Conservation (phyloP, 2,113 vertebrate genomes). For the Podiceps cristatus region DNA sequence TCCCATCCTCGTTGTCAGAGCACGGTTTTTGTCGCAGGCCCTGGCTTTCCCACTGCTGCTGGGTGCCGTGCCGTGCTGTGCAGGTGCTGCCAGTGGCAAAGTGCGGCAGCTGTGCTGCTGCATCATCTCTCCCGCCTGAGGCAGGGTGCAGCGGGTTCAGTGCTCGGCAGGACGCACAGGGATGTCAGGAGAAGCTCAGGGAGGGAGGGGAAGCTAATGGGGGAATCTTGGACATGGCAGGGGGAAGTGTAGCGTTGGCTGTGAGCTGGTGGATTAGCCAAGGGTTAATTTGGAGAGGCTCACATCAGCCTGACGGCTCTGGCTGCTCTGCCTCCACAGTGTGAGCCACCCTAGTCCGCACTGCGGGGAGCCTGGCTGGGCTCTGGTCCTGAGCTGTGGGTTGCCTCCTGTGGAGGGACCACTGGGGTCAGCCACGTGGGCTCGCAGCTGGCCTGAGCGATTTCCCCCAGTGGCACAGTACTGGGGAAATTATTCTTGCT, state of each 20-base stretch:
- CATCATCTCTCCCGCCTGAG: too few species aligned
- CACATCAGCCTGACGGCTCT: neutral
- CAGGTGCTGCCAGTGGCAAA: too few species aligned
- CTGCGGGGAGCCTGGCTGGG: neutral
- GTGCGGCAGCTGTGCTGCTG: accelerated
- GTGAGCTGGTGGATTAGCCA: neutral
- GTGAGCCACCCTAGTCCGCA: accelerated
- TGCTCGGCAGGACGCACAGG: neutral
- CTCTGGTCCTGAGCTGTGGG: neutral
- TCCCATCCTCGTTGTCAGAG: neutral
- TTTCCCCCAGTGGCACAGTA: accelerated
- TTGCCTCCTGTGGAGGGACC: accelerated
- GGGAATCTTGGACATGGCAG: accelerated
- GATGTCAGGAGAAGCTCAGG: neutral
- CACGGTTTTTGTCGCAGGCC: neutral
- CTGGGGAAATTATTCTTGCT: accelerated
- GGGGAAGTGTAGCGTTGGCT: accelerated
- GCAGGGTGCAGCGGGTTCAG: neutral
- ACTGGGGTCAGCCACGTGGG: accelerated
- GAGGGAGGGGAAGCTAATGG: neutral
- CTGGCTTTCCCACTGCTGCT: neutral
- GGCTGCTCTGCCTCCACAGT: accelerated
- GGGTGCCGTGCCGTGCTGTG: accelerated
- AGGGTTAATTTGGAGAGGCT: neutral
- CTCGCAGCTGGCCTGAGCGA: neutral